Conservation (phyloP, 1,140 invertebrate genomes). For the Odontomachus brunneus region DNA sequence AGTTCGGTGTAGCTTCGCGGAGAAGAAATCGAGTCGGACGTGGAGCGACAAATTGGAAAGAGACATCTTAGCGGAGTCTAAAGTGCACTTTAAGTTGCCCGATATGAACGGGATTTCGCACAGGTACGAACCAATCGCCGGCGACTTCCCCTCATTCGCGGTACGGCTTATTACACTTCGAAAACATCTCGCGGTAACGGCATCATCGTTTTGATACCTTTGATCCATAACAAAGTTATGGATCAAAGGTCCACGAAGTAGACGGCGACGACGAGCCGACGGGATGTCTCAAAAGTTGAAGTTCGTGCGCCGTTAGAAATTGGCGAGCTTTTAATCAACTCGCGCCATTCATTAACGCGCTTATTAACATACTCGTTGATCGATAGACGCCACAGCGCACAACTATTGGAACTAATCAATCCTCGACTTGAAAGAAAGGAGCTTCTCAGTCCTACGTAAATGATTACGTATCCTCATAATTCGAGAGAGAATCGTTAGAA, state of each 20-base stretch:
- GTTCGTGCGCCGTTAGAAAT: background rate
- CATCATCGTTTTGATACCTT: background rate
- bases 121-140: background rate
- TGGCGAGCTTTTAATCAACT: background rate
- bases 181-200: slow-evolving; percentile 9
- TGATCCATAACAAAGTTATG: too few relatives aligned
- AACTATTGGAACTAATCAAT: too few relatives aligned
- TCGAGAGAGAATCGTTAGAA: too few relatives aligned
- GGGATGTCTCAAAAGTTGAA: background rate
- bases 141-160: slow-evolving; percentile 16
- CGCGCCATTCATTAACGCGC: background rate
- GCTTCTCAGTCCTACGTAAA: too few relatives aligned
- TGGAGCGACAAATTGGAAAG: slow-evolving; percentile 5
- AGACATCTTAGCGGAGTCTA: slow-evolving; percentile 40
- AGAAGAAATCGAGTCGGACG: background rate
- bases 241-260: background rate
- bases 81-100: slow-evolving; percentile 42
- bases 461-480: too few relatives aligned
- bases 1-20: background rate
- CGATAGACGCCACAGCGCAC: too few relatives aligned
- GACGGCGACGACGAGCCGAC: background rate
- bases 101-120: background rate
- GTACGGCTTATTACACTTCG: slow-evolving; percentile 24
- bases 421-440: too few relatives aligned
- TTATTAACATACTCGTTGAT: too few relatives aligned